These are phyloP conservation scores for Echeneis naucrates DNA, from an alignment of 2,797 vertebrate species.

Conservation along the genomic window DNA sequence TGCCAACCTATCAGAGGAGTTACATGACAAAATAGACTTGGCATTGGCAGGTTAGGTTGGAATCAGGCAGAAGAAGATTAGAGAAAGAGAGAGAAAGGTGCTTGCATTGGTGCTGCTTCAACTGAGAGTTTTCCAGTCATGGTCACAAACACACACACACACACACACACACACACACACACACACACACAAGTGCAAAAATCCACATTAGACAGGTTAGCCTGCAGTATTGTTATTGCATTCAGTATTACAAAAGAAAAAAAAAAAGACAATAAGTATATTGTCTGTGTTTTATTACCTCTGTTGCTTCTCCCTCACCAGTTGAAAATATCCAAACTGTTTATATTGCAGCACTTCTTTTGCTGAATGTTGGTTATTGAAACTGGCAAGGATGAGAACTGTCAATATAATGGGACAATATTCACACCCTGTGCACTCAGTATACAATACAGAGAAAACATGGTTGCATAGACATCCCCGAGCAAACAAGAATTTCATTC, in stretches of 20 bases:
- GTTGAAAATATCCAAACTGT: constrained; percentile 70
- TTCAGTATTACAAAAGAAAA: constrained; percentile 65
- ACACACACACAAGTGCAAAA: constrained; percentile 30
- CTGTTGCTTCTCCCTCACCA: constrained; percentile 58
- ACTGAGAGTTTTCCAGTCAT: constrained; percentile 50
- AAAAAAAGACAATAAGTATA: constrained; percentile 75
- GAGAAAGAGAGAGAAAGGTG: constrained; percentile 30
- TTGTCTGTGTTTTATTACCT: constrained; percentile 71
- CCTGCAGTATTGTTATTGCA: constrained; percentile 66
- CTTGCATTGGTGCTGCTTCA: constrained; percentile 41
- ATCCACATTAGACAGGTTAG: constrained; percentile 59
- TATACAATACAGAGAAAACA: constrained; percentile 62
- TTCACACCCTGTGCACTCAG: constrained; percentile 65
- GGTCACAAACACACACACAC: constrained; percentile 55
- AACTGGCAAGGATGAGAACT: constrained; percentile 71
- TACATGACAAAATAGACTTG: constrained; percentile 78
- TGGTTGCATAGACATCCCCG: constrained; percentile 53
- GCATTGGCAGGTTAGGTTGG: constrained; percentile 69
- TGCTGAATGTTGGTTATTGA: constrained; percentile 73
- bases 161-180: constrained; percentile 48
- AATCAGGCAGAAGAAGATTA: constrained; percentile 41
- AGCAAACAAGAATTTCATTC: constrained; percentile 65
- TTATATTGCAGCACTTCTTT: constrained; percentile 70
- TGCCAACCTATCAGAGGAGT: constrained; percentile 79
- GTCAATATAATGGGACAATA: constrained; percentile 81